Percentiles rank a stretch among this genome's conserved stretches.
phyloP scores from a whole-genome alignment of 1,140 invertebrate species.

The Drosophila micromelanica region DNA sequence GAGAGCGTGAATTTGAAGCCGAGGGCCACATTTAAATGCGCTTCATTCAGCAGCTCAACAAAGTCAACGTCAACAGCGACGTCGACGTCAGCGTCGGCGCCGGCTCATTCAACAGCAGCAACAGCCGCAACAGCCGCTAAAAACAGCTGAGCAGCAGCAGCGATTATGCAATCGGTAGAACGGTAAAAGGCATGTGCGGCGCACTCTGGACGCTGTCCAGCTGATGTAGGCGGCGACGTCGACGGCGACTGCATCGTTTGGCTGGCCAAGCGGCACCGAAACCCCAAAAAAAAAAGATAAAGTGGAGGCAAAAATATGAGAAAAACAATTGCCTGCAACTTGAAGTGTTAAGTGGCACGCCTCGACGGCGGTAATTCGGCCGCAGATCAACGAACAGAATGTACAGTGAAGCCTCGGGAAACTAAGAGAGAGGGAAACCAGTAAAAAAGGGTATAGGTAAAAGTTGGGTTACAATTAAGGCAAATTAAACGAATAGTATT shows the following conservation, averaged over 20 bases:
- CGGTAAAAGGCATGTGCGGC: conserved; percentile 54
- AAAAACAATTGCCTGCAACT: conserved; percentile 29
- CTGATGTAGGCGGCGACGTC: conserved; percentile 6
- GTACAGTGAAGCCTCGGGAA: conserved; percentile 9
- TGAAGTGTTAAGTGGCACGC: conserved; percentile 39
- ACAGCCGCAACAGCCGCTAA: not conserved
- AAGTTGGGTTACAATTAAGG: no score
- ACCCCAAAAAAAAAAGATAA: conserved; percentile 31
- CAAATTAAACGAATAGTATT: no score
- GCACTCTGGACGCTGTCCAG: conserved; percentile 20
- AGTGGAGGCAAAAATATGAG: conserved; percentile 1
- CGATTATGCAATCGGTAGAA: conserved; percentile 68
- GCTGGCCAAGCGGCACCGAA: conserved; percentile 62
- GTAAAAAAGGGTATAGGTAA: not conserved
- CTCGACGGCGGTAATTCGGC: conserved; percentile 21
- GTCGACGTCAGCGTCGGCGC: not conserved
- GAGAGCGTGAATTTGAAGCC: not conserved
- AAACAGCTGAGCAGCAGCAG: conserved; percentile 33
- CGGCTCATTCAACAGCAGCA: conserved; percentile 16
- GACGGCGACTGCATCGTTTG: conserved; percentile 37
- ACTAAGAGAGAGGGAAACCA: not conserved
- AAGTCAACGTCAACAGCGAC: conserved; percentile 11
- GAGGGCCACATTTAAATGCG: conserved; percentile 36
- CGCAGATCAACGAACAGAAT: not conserved
- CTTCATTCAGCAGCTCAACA: conserved; percentile 42